Evolutionary conservation across 2,113 vertebrate species (phyloP), one percentile per base, ranked within the genome.

Genomic region (Podarcis raffonei): DNA sequence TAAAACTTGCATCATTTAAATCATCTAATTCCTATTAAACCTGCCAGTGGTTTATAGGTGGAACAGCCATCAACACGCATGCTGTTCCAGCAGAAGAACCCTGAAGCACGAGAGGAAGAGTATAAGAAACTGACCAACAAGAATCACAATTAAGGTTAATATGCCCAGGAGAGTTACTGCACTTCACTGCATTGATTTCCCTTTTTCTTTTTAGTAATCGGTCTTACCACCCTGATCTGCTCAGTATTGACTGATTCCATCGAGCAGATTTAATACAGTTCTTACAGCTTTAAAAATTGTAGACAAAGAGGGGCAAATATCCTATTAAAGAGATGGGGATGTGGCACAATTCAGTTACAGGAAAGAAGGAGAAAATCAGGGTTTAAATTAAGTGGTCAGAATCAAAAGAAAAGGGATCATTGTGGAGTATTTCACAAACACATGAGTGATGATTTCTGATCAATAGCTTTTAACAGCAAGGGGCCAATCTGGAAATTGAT

Each of bases 391-490:
- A 71, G 4, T 69, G 66, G 83, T 20, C 30, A 48, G 81, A 57
- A 87, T 53, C 25, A 68, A 30, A 69, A 1, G 1, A 75, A 78
- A 15, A n/a, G 74, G 79, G 27, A 30, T 30, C 4, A 27, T 59
- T 62, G 35, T 2, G 83, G 30, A 69, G 76, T 30, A 27, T 25
- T 42, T 39, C 39, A 48, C 32, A 16, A n/a, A 11, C 71, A 0
- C 37, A 89, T 72, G 76, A 84, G 5, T 32, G 6, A 30, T 91
- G 22, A 85, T 85, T 90, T 76, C 9, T 83, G 42, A 83, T 91
- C 71, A 23, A 39, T 42, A 77, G 16, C 25, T 42, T 57, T 93
- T 82, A 72, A 81, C 85, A 87, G 83, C 27, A 81, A 76, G 76
- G 84, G 65, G 12, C 78, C 74, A 25, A 11, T 88, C 86, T 93